phyloP scores from a whole-genome alignment of 2,888 invertebrate species.

The Cyclophora punctaria region DNA sequence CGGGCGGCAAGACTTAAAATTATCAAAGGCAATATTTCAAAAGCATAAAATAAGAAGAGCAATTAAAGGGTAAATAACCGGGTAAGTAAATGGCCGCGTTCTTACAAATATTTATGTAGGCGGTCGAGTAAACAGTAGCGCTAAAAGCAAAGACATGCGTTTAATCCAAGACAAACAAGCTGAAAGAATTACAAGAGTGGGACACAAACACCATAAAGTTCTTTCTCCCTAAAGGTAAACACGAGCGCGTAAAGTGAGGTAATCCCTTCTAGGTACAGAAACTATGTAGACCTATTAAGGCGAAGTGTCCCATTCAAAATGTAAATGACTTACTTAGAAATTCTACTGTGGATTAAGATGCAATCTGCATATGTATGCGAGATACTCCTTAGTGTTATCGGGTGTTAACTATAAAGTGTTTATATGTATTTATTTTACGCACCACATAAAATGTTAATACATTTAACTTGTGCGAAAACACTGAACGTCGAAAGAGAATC shows the following conservation, averaged over 20 bases:
- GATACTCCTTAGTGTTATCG: slow-evolving; percentile 29
- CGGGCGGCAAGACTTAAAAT: slow-evolving; percentile 41
- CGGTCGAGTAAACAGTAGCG: slow-evolving; percentile 64
- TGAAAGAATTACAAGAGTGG: slow-evolving; percentile 62
- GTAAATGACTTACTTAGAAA: slow-evolving; percentile 56
- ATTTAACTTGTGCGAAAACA: not conserved
- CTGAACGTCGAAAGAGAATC: no score
- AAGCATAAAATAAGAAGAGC: slow-evolving; percentile 60
- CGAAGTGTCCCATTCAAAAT: slow-evolving; percentile 48
- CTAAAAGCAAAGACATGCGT: slow-evolving; percentile 69
- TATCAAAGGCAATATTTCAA: slow-evolving; percentile 57
- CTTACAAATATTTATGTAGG: slow-evolving; percentile 64
- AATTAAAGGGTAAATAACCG: slow-evolving; percentile 63
- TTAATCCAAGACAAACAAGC: slow-evolving; percentile 69
- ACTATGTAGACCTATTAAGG: slow-evolving; percentile 50
- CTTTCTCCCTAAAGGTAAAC: slow-evolving; percentile 50
- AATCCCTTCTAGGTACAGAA: slow-evolving; percentile 50
- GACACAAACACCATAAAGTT: slow-evolving; percentile 58
- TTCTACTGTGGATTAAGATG: slow-evolving; percentile 45
- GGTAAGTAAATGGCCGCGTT: slow-evolving; percentile 56
- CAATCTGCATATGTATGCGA: slow-evolving; percentile 51
- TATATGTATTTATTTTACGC: slow-evolving; percentile 14
- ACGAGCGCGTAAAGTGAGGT: slow-evolving; percentile 55
- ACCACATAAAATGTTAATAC: not conserved
- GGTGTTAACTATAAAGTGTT: slow-evolving; percentile 14